Evolutionary conservation across 2,888 invertebrate genomes (phyloP).

Genomic region (Lochmaea crataegi): DNA sequence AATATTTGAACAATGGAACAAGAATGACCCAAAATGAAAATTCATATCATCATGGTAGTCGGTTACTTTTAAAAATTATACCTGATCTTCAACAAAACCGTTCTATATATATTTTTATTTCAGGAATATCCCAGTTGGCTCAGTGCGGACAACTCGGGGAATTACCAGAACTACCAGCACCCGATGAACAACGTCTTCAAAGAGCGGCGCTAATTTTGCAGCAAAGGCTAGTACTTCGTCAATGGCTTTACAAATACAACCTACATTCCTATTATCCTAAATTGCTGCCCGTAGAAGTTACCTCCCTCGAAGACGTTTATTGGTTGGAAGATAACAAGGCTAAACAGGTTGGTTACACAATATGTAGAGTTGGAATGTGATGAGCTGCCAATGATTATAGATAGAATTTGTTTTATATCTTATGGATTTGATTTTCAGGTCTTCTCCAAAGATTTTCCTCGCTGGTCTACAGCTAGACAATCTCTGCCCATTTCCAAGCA

Average conservation of each 20-base stretch:
- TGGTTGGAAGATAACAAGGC: slow-evolving; percentile 86
- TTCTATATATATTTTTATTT: slow-evolving; percentile 26
- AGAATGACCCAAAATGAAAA: background rate
- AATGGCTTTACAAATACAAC: slow-evolving; percentile 83
- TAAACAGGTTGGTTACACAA: slow-evolving; percentile 65
- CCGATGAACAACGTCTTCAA: slow-evolving; percentile 85
- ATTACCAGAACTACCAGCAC: slow-evolving; percentile 83
- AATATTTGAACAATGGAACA: slow-evolving; percentile 3
- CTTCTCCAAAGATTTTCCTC: slow-evolving; percentile 79
- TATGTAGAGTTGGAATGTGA: too few relatives aligned
- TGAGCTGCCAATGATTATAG: too few relatives aligned
- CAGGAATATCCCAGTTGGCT: slow-evolving; percentile 86
- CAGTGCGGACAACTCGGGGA: slow-evolving; percentile 84
- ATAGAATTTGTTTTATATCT: background rate
- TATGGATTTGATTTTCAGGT: slow-evolving; percentile 65
- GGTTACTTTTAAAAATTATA: background rate
- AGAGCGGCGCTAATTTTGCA: slow-evolving; percentile 84
- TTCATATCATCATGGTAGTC: too few relatives aligned
- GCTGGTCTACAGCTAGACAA: slow-evolving; percentile 85
- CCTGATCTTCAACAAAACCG: background rate
- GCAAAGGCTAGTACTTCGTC: slow-evolving; percentile 84
- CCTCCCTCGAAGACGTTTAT: slow-evolving; percentile 89
- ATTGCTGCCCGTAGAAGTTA: slow-evolving; percentile 82
- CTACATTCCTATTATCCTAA: slow-evolving; percentile 81
- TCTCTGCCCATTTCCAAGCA: slow-evolving; percentile 85